Evolutionary conservation across 2,888 invertebrate species (phyloP).

Genomic region (Scrobipalpa atriplicella): DNA sequence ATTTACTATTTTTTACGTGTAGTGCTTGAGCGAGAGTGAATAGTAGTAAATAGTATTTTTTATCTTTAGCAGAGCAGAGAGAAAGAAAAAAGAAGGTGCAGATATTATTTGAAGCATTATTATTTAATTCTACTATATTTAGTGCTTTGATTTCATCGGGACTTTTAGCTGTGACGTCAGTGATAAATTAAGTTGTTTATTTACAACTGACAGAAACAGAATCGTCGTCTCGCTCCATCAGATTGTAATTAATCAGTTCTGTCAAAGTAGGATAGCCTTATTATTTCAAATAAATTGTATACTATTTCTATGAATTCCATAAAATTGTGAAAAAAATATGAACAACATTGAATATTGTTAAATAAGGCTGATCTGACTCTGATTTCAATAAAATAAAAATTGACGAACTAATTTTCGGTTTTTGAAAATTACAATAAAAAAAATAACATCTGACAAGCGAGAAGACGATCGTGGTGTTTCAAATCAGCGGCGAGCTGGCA

Average conservation of each 20-base stretch:
- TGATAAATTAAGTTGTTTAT: constrained; percentile 50
- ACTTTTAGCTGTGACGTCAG: constrained; percentile 60
- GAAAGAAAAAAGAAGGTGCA: constrained; percentile 31
- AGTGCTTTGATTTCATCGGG: constrained; percentile 80
- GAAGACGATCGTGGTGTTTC: constrained; percentile 77
- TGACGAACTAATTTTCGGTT: neutral
- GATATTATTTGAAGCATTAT: constrained; percentile 38
- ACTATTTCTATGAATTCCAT: neutral
- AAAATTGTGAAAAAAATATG: neutral
- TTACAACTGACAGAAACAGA: constrained; percentile 62
- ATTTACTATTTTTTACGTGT: neutral
- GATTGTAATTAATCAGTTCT: constrained; percentile 37
- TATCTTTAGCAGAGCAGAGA: neutral
- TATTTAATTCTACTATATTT: constrained; percentile 33
- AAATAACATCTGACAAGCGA: constrained; percentile 56
- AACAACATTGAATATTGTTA: neutral
- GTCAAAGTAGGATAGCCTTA: constrained; percentile 8
- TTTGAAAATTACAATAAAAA: neutral
- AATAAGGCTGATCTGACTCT: constrained; percentile 1
- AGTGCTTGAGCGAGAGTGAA: neutral
- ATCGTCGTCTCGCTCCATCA: constrained; percentile 73
- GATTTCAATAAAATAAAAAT: neutral
- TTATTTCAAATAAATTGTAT: neutral
- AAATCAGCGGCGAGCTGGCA: constrained; percentile 80
- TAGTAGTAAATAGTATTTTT: neutral